Base-by-base conservation (phyloP, 2,113 vertebrate species). In the Mormyrus lacerda region DNA sequence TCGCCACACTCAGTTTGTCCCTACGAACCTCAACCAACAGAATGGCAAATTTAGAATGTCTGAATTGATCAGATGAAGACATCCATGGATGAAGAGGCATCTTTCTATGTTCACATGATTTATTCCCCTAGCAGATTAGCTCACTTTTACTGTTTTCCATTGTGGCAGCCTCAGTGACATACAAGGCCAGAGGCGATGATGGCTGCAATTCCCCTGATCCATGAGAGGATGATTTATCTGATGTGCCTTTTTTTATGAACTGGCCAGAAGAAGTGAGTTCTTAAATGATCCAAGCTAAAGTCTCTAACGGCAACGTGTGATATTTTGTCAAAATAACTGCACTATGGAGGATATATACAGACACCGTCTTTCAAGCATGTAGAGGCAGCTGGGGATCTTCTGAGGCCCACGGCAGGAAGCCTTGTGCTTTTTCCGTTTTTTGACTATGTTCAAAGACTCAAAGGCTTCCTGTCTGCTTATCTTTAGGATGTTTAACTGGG, bases 401-500 rank as follows among this genome's bases (percentile, higher is more conserved):
- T 35, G 48, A 17, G 31, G 27, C 50, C 85, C 19, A 55, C 31
- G 15, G n/a, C 85, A 87, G 50, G 47, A 31, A 17, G 15, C 85
- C 50, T 19, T 21, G 17, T n/a, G 85, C 48, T 50, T 35, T 82
- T 87, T 87, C 48, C 85, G 4, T 48, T 42, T 13, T 86, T 35
- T 87, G 50, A 53, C n/a, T 4, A 47, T 7, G 24, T 47, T 84
- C 35, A 79, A 47, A 47, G 82, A 84, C 39, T 85, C 45, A 85
- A 48, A 50, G 50, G 31, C 85, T 87, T 87, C 85, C 85, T 87
- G 85, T 87, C 85, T 87, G 48, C 85, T 87, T 53, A 31, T 87
- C 48, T 87, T 88, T 76, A 94, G 93, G 90, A 94, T 94, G 93
- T 94, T 94, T 88, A 94, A 91, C 91, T 94, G 93, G 93, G 91